phyloP scores from a whole-genome alignment of 1,140 invertebrate genomes.

The Bathynomus jamesi region DNA sequence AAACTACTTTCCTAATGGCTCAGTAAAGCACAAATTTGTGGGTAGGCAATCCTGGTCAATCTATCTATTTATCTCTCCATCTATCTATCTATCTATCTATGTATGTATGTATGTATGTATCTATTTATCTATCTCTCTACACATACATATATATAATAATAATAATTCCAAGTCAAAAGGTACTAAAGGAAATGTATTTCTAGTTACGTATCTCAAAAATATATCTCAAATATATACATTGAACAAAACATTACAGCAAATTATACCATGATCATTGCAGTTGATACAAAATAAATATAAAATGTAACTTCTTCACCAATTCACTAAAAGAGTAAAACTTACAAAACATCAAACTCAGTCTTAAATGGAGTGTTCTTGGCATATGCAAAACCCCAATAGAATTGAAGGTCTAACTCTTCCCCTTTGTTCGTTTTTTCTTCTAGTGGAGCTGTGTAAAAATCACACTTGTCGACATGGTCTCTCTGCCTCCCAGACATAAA shows the following conservation, averaged over 20 bases:
- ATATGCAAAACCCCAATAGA: constrained; percentile 30
- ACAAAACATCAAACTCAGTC: not conserved
- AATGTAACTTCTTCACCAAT: no score
- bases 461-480: constrained; percentile 3
- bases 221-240: no score
- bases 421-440: not conserved
- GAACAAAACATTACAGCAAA: no score
- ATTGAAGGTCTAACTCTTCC: constrained; percentile 7
- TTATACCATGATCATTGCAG: no score
- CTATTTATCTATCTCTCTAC: not conserved
- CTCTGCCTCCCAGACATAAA: constrained; percentile 17
- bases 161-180: not conserved
- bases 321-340: no score
- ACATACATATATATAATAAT: not conserved
- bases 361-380: constrained; percentile 18
- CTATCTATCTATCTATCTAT: no score
- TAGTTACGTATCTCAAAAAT: no score
- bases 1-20: no score
- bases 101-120: not conserved
- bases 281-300: no score
- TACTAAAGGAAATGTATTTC: not conserved
- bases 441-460: constrained; percentile 23
- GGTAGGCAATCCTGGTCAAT: not conserved
- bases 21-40: not conserved
- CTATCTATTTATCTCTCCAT: no score